A percentile compares a stretch with the other conserved stretches of the same genome.
phyloP scores from a whole-genome alignment of 1,140 invertebrate genomes.

The Ostrea denselamellosa region DNA sequence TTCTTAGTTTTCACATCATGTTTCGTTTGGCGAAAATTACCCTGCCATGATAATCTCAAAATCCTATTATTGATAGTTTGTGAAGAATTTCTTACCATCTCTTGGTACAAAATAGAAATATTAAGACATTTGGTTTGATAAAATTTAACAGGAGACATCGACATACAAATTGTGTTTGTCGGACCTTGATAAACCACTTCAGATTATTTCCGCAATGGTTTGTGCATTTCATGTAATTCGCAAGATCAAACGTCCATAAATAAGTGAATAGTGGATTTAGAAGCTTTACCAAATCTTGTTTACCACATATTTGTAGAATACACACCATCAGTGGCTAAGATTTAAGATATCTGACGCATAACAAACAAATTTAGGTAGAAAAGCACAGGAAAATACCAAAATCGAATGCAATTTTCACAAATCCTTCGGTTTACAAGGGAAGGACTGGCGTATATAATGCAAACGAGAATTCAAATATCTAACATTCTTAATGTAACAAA shows the following conservation, averaged over 20 bases:
- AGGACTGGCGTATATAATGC: neutral
- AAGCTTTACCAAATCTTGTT: neutral
- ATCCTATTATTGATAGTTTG: too few relatives aligned
- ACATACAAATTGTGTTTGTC: neutral
- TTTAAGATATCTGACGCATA: neutral
- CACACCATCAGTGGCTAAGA: constrained; percentile 5
- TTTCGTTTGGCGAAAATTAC: too few relatives aligned
- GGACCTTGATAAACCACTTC: neutral
- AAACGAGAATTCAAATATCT: too few relatives aligned
- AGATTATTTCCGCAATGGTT: constrained; percentile 14
- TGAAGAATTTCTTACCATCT: too few relatives aligned
- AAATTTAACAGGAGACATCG: too few relatives aligned
- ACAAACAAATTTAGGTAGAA: constrained; percentile 4
- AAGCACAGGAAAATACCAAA: neutral
- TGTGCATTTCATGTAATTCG: neutral
- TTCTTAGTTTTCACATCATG: too few relatives aligned
- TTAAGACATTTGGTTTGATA: too few relatives aligned
- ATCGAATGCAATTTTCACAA: neutral
- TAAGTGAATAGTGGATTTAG: constrained; percentile 3
- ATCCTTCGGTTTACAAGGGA: neutral
- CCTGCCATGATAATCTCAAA: too few relatives aligned
- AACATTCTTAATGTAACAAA: too few relatives aligned
- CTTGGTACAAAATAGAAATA: too few relatives aligned
- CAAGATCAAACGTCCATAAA: neutral
- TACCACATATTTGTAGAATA: neutral